Base-by-base conservation (phyloP, 2,113 vertebrate genomes). In the Rhinolophus ferrumequinum region DNA sequence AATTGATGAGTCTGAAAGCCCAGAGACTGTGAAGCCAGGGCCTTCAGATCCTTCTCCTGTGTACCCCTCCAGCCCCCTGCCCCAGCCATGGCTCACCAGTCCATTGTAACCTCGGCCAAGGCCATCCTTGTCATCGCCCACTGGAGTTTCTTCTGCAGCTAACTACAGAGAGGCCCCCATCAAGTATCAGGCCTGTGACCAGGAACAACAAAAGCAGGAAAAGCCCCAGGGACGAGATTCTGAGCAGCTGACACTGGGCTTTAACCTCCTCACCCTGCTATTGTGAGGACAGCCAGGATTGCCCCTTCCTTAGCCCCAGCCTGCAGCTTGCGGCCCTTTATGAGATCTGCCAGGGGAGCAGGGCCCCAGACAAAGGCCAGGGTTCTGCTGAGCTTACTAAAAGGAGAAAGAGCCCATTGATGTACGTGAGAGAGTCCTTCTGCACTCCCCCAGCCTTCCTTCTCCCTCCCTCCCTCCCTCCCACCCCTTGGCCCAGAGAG, bases 211-310 rank as follows among this genome's bases (percentile, higher is more conserved):
- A 96, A 97, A 92, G 96, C 50, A 73, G 72, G 76, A 96, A 72
- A 89, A 8, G 1, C 41, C 72, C 77, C 3, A 26, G 95, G 90
- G 85, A 88, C 73, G 56, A 88, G 92, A 94, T 60, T 88, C 52
- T 10, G 13, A 38, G 67, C 50, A 91, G 89, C 88, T 75, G 47
- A 64, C 88, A 67, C 64, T 10, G 14, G 54, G 41, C 76, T 93
- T 76, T 97, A 88, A 96, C 94, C 94, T 96, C 86, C 82, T 96
- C 83, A 89, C 92, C 92, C 94, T 62, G 73, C 87, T 80, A 58
- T 96, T 93, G 77, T 96, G 85, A 87, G 93, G 80, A 70, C 67
- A 86, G 69, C 56, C 38, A 1, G 6, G 47, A 47, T 28, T 28
- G 75, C 41, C 38, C 86, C 69, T 47, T 89, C 72, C 94, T 92